Conservation (phyloP, 1,140 invertebrate genomes). For the Popillia japonica region DNA sequence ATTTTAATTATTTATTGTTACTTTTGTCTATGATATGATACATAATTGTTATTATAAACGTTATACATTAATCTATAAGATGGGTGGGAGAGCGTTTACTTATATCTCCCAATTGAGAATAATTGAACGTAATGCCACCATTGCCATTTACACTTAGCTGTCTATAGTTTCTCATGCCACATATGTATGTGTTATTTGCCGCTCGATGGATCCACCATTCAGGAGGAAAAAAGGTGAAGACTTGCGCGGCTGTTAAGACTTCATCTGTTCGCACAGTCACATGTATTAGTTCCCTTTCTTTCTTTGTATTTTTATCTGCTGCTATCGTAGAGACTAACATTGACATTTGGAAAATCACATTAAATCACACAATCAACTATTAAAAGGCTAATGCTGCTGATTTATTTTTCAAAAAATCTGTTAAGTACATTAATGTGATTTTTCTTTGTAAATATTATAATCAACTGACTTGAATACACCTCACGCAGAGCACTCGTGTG, state of each 20-base stretch:
- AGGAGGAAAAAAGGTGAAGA: conserved; percentile 78
- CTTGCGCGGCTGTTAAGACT: conserved; percentile 64
- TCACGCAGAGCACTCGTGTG: conserved; percentile 15
- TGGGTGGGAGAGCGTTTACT: conserved; percentile 2
- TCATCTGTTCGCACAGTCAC: conserved; percentile 58
- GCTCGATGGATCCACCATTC: conserved; percentile 67
- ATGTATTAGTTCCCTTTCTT: conserved; percentile 56
- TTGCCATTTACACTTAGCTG: not conserved
- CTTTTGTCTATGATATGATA: conserved; percentile 2
- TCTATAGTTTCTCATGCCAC: conserved; percentile 64
- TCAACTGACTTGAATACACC: not conserved
- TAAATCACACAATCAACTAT: conserved; percentile 10
- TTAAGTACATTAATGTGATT: conserved; percentile 6
- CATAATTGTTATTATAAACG: not conserved
- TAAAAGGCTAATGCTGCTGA: not conserved
- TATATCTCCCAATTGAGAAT: not conserved
- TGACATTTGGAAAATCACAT: not conserved
- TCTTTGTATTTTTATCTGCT: conserved; percentile 34
- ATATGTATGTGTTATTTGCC: conserved; percentile 61
- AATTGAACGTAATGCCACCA: not conserved
- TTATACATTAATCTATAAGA: not conserved
- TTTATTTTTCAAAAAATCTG: not conserved
- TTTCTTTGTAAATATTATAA: conserved; percentile 20
- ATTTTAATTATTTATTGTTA: not conserved
- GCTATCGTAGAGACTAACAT: conserved; percentile 6